phyloP scores from a whole-genome alignment of 2,888 invertebrate species.

The Chesias legatella region DNA sequence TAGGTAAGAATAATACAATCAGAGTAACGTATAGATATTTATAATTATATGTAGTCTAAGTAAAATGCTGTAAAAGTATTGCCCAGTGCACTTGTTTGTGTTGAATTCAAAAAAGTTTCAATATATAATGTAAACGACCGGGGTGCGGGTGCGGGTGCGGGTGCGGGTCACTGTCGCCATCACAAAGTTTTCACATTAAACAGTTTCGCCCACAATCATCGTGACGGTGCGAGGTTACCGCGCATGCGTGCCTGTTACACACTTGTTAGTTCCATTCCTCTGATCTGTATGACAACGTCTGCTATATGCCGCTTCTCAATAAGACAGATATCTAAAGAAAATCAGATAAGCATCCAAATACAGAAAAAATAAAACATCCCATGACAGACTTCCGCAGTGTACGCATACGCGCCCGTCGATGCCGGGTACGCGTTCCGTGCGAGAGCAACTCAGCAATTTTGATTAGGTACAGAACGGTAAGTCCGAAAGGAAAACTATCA shows the following conservation, averaged over 20 bases:
- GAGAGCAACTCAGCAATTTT: conserved; percentile 58
- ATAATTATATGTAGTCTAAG: no score
- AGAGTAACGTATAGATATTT: no score
- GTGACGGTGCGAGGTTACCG: conserved; percentile 30
- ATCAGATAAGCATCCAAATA: conserved; percentile 11
- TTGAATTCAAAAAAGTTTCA: conserved; percentile 26
- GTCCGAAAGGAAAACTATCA: conserved; percentile 62
- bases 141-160: no score
- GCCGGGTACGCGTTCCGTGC: conserved; percentile 49
- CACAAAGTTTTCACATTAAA: conserved; percentile 60
- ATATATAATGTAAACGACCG: conserved; percentile 44
- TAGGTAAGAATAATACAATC: no score
- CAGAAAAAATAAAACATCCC: conserved; percentile 36
- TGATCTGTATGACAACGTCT: conserved; percentile 12
- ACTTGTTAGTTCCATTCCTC: conserved; percentile 35
- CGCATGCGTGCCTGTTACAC: conserved; percentile 45
- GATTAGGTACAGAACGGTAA: conserved; percentile 58
- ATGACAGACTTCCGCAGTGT: conserved; percentile 30
- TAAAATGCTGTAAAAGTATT: no score
- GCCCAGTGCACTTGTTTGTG: conserved; percentile 14
- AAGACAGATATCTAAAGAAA: conserved; percentile 9
- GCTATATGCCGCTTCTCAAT: conserved; percentile 23
- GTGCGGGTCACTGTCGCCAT: conserved; percentile 46
- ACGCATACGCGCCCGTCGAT: conserved; percentile 33
- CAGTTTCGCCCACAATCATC: conserved; percentile 47